These are phyloP conservation scores for Platysternon megacephalum DNA, from an alignment of 2,113 vertebrate species.

Conservation along the genomic window DNA sequence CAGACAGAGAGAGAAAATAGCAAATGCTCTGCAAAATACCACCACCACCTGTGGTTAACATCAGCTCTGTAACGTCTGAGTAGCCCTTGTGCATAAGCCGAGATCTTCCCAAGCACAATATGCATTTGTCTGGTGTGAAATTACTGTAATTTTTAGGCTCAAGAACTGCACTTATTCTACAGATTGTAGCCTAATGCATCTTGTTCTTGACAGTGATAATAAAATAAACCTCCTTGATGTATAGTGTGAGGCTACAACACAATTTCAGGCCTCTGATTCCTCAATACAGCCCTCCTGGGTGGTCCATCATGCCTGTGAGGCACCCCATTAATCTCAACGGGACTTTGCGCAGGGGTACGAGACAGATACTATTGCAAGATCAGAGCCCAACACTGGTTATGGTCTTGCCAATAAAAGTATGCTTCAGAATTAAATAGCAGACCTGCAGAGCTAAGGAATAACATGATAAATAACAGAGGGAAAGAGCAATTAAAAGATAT, in stretches of 20 bases:
- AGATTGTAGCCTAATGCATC: background rate
- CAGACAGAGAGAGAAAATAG: background rate
- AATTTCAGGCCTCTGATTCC: background rate
- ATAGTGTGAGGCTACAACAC: background rate
- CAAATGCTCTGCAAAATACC: background rate
- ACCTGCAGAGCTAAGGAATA: background rate
- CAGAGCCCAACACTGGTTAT: background rate
- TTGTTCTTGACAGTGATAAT: background rate
- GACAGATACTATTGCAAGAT: background rate
- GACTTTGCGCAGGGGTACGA: background rate
- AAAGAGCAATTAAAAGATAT: background rate
- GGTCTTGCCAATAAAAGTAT: background rate
- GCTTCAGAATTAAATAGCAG: background rate
- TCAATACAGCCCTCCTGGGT: background rate
- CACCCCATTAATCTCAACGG: background rate
- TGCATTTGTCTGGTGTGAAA: background rate
- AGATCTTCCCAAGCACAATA: background rate
- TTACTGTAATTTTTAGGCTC: background rate
- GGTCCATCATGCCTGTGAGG: background rate
- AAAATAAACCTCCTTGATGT: background rate
- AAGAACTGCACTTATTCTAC: background rate
- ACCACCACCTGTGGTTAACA: background rate
- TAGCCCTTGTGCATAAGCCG: background rate
- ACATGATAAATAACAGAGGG: background rate
- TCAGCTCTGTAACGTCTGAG: background rate